Evolutionary conservation across 2,797 vertebrate species (phyloP).

Genomic region (Scolopax rusticola): DNA sequence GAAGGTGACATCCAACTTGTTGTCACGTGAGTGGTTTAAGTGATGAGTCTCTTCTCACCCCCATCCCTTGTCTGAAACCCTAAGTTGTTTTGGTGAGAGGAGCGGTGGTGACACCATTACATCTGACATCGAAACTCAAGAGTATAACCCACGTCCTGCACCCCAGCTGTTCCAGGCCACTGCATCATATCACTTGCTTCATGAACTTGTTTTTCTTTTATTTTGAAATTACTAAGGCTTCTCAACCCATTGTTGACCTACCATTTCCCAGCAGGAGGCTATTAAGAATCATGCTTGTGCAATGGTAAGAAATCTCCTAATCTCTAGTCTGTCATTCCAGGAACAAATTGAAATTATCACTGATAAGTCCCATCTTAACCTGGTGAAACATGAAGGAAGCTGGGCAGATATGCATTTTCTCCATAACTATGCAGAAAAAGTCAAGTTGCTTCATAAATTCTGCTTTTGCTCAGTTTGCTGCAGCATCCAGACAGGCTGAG

Average conservation of each 20-base stretch:
- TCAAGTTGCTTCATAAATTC: not conserved
- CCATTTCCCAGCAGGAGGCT: not conserved
- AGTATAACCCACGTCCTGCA: not conserved
- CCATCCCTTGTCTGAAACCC: not conserved
- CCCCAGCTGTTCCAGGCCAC: not conserved
- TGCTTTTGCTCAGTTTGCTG: not conserved
- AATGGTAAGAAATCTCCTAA: not conserved
- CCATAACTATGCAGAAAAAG: not conserved
- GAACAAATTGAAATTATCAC: not conserved
- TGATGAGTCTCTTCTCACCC: not conserved
- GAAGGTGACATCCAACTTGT: not conserved
- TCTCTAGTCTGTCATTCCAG: not conserved
- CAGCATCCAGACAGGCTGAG: not conserved
- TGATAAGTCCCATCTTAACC: not conserved
- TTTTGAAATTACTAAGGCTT: not conserved
- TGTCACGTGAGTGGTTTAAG: not conserved
- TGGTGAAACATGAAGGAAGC: not conserved
- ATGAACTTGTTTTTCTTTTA: not conserved
- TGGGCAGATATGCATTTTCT: not conserved
- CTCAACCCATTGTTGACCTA: not conserved
- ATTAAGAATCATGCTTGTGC: not conserved
- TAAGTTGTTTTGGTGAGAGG: not conserved
- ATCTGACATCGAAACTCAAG: not conserved
- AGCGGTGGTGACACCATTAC: not conserved
- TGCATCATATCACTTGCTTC: fast-evolving